Evolutionary conservation across 1,140 invertebrate species (phyloP).

Genomic region (Ganaspis sp.): DNA sequence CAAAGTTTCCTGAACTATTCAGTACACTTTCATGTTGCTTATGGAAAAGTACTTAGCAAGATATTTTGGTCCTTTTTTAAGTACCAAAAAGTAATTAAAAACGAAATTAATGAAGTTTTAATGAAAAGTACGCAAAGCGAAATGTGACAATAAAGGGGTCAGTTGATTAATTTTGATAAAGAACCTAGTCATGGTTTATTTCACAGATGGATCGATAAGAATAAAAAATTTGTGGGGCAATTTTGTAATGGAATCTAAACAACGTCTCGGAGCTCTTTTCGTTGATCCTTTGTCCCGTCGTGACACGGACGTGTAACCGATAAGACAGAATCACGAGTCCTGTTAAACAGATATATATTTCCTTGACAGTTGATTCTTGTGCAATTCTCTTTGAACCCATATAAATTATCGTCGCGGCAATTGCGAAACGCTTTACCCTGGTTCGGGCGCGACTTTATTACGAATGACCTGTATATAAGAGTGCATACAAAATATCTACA

Average conservation of each 20-base stretch:
- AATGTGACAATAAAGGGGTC: background rate
- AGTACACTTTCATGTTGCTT: too few species aligned
- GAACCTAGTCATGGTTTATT: background rate
- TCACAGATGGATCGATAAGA: constrained; percentile 35
- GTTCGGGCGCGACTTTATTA: constrained; percentile 57
- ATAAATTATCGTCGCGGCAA: constrained; percentile 61
- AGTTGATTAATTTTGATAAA: background rate
- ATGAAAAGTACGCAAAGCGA: too few species aligned
- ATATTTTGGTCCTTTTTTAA: too few species aligned
- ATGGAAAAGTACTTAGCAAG: too few species aligned
- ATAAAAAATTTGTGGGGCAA: constrained; percentile 37
- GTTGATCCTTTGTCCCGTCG: constrained; percentile 63
- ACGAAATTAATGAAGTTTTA: too few species aligned
- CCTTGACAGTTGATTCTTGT: constrained; percentile 62
- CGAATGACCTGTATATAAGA: constrained; percentile 36
- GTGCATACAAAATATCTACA: constrained; percentile 14
- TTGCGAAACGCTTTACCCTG: constrained; percentile 44
- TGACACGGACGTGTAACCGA: constrained; percentile 59
- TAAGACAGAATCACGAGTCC: constrained; percentile 68
- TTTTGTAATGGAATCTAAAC: constrained; percentile 44
- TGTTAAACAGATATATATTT: constrained; percentile 56
- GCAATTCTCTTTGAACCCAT: constrained; percentile 61
- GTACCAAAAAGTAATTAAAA: too few species aligned
- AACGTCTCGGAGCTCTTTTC: constrained; percentile 48
- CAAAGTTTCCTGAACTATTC: too few species aligned